A percentile compares a stretch with the other conserved stretches of the same genome.
Conservation (phyloP, 2,113 vertebrate species). For the Upupa epops region DNA sequence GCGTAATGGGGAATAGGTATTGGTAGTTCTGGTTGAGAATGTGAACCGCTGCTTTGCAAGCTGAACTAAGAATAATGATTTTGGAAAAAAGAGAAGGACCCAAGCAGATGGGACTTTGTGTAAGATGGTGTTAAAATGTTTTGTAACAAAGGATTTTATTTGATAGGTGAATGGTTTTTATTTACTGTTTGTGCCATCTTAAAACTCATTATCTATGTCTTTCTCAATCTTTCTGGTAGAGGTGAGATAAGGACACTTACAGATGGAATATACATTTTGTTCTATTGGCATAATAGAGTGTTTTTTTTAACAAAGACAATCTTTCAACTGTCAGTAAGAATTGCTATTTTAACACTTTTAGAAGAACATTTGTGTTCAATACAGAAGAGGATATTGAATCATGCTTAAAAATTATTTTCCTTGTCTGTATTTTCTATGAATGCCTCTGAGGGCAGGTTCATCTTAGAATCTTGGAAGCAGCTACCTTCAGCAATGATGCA, state of each 20-base stretch:
- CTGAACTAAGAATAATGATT: background rate
- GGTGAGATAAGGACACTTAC: constrained; percentile 56
- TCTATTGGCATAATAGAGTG: background rate
- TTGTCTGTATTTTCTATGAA: constrained; percentile 14
- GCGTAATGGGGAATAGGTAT: background rate
- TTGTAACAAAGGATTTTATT: constrained; percentile 19
- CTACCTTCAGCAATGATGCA: background rate
- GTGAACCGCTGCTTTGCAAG: background rate
- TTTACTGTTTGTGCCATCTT: constrained; percentile 64
- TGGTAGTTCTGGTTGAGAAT: background rate
- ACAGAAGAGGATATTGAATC: background rate
- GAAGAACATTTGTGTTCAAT: constrained; percentile 44
- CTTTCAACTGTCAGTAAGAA: background rate
- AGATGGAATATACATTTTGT: background rate
- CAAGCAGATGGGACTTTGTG: background rate
- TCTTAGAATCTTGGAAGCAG: background rate
- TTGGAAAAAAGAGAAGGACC: background rate
- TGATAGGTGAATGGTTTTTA: constrained; percentile 27
- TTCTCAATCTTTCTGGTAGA: constrained; percentile 15
- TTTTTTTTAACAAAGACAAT: background rate
- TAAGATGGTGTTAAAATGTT: constrained; percentile 17
- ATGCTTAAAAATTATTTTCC: constrained; percentile 27
- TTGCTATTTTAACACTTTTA: background rate
- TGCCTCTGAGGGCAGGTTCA: background rate
- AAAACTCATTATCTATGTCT: constrained; percentile 60